These are phyloP conservation scores for Chloropsis hardwickii DNA, from an alignment of 2,113 vertebrate genomes.

Conservation along the genomic window DNA sequence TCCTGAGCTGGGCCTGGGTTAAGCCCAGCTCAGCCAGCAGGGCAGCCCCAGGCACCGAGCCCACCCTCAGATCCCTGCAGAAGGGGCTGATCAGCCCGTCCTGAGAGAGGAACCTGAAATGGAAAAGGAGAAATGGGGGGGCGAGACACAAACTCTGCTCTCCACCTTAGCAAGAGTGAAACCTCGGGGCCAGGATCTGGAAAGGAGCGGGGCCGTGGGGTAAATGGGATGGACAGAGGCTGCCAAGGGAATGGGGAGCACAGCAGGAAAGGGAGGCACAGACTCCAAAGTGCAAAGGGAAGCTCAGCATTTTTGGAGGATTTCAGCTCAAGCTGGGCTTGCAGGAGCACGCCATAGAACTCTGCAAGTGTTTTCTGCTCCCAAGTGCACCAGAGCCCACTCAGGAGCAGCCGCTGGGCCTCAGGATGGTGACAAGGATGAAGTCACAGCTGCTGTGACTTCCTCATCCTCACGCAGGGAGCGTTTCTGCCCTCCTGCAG, in stretches of 20 bases:
- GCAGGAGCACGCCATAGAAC: not conserved
- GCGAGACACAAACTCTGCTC: not conserved
- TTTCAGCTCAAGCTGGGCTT: not conserved
- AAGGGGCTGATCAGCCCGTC: accelerated
- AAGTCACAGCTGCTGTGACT: not conserved
- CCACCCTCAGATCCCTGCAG: accelerated
- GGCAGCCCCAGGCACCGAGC: not conserved
- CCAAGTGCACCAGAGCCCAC: not conserved
- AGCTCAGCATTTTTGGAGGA: not conserved
- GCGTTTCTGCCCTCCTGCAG: not conserved
- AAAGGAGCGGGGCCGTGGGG: no score
- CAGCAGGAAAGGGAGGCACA: not conserved
- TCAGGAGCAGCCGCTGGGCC: not conserved
- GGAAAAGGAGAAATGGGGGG: not conserved
- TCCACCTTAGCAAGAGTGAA: not conserved
- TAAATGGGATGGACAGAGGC: accelerated
- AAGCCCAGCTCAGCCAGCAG: not conserved
- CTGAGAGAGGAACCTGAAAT: not conserved
- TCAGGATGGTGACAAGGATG: not conserved
- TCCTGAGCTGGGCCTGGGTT: not conserved
- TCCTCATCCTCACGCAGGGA: not conserved
- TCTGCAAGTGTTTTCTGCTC: not conserved
- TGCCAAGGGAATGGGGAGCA: accelerated
- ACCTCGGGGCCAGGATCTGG: not conserved
- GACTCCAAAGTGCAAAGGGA: accelerated